Evolutionary conservation across 2,797 vertebrate genomes (phyloP).

Genomic region (Enteromius paludinosus): DNA sequence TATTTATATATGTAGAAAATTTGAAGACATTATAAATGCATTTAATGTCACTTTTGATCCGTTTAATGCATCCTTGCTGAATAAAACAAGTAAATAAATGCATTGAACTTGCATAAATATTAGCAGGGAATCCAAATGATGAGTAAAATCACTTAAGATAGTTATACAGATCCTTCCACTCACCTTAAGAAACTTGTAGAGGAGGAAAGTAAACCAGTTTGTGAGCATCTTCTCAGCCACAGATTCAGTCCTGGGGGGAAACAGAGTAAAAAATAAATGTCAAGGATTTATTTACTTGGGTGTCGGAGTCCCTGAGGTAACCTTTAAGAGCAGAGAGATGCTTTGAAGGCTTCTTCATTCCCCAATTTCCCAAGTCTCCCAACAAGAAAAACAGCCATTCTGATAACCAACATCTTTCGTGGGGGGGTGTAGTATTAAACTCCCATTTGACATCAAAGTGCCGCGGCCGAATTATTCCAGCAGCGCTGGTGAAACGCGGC

Average conservation of each 20-base stretch:
- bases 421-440: slow-evolving; percentile 29
- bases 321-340: slow-evolving; percentile 22
- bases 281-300: slow-evolving; percentile 39
- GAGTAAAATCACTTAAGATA: slow-evolving; percentile 25
- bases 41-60: background rate
- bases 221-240: slow-evolving; percentile 87
- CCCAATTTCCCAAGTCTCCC: slow-evolving; percentile 8
- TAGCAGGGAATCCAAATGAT: background rate
- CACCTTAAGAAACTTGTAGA: slow-evolving; percentile 87
- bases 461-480: slow-evolving; percentile 16
- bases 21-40: background rate
- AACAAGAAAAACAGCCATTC: slow-evolving; percentile 29
- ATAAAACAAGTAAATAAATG: background rate
- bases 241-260: slow-evolving; percentile 76
- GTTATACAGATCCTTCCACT: slow-evolving; percentile 47
- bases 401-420: slow-evolving; percentile 24
- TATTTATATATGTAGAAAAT: background rate
- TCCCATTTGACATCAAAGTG: slow-evolving; percentile 49
- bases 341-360: slow-evolving; percentile 34
- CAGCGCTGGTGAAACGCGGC: slow-evolving; percentile 22
- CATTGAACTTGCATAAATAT: background rate
- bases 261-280: slow-evolving; percentile 37
- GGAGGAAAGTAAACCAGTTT: slow-evolving; percentile 87
- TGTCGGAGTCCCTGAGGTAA: slow-evolving; percentile 11
- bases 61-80: background rate